Evolutionary conservation across 2,888 invertebrate genomes (phyloP).

Genomic region (Epinotia brunnichana): DNA sequence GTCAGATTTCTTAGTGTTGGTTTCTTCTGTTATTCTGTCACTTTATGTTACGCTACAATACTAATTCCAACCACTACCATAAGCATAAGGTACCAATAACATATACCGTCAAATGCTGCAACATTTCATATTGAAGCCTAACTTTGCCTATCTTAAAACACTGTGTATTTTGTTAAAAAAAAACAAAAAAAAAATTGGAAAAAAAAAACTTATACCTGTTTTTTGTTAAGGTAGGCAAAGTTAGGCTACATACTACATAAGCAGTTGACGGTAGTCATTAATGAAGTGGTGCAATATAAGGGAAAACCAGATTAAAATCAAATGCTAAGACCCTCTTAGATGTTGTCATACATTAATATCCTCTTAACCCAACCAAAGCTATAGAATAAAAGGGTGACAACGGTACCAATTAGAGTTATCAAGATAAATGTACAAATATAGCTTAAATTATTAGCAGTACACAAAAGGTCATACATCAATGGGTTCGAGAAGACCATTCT

Average conservation of each 20-base stretch:
- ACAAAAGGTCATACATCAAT: slow-evolving; percentile 10
- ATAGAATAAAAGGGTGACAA: background rate
- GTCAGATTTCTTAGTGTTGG: slow-evolving; percentile 11
- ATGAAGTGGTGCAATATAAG: background rate
- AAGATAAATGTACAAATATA: background rate
- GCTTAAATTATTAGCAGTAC: slow-evolving; percentile 4
- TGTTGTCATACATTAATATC: background rate
- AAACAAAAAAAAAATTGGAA: too few relatives aligned
- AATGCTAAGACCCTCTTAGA: background rate
- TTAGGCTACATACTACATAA: too few relatives aligned
- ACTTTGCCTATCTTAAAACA: too few relatives aligned
- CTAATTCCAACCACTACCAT: background rate
- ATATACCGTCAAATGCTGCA: too few relatives aligned
- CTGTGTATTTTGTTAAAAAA: too few relatives aligned
- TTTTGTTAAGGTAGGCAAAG: too few relatives aligned
- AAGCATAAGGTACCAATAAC: background rate
- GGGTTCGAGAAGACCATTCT: background rate
- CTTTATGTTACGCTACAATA: background rate
- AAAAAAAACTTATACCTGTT: too few relatives aligned
- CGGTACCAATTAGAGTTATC: background rate
- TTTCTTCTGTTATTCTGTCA: background rate
- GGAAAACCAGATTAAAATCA: background rate
- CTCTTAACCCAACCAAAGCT: background rate
- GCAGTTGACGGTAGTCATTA: too few relatives aligned
- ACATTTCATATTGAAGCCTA: too few relatives aligned